Evolutionary conservation across 1,140 invertebrate genomes (phyloP).

Genomic region (Brachionus rubens): DNA sequence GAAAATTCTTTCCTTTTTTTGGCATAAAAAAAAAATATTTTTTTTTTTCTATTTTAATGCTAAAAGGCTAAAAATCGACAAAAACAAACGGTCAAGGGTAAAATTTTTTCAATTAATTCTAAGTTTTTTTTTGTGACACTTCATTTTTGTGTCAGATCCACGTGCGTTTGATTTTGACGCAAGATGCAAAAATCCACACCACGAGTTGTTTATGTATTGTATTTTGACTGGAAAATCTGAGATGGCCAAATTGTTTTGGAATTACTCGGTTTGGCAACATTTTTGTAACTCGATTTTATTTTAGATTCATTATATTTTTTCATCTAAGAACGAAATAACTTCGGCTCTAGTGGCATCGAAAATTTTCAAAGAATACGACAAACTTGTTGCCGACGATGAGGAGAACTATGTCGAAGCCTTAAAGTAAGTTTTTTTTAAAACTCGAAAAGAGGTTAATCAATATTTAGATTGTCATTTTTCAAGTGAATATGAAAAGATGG

Average conservation of each 20-base stretch:
- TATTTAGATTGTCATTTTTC: no score
- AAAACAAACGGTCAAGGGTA: no score
- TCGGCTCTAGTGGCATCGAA: constrained; percentile 25
- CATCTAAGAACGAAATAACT: constrained; percentile 32
- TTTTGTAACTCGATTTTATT: background rate
- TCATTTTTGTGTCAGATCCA: background rate
- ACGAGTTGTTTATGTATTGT: constrained; percentile 17
- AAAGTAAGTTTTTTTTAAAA: background rate
- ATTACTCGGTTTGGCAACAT: background rate
- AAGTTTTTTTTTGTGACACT: no score
- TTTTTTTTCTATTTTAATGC: no score
- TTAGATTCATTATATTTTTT: background rate
- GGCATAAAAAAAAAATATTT: no score
- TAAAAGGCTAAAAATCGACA: no score
- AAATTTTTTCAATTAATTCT: no score
- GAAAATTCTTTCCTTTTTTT: no score
- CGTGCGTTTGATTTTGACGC: background rate
- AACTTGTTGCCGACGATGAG: background rate
- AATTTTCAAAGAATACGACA: constrained; percentile 11
- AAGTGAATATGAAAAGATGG: constrained; percentile 8
- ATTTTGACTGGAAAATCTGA: constrained; percentile 24
- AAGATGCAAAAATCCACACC: background rate
- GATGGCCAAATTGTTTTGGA: constrained; percentile 34
- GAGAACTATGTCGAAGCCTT: background rate
- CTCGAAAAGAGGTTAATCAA: no score